phyloP scores from a whole-genome alignment of 2,888 invertebrate genomes.

The Thera obeliscata region DNA sequence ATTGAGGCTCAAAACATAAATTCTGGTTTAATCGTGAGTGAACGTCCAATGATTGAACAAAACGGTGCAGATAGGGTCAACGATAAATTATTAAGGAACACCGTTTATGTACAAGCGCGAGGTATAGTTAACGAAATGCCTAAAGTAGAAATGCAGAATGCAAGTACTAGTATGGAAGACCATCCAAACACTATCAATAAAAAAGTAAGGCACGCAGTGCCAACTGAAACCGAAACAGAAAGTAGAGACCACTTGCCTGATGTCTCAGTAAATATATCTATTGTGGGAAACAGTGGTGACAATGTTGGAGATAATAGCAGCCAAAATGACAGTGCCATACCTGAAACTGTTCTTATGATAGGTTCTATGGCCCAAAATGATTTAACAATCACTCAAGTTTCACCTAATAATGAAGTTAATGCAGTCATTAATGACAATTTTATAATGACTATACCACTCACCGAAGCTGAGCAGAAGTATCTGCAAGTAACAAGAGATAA shows the following conservation, averaged over 20 bases:
- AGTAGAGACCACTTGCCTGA: background rate
- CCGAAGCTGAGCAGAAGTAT: background rate
- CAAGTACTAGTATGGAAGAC: constrained; percentile 1
- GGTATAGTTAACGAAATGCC: constrained; percentile 52
- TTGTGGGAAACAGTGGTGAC: background rate
- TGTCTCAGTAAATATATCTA: background rate
- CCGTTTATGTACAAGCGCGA: constrained; percentile 74
- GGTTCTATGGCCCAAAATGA: background rate
- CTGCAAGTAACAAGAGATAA: background rate
- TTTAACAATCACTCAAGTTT: background rate
- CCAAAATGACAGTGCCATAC: background rate
- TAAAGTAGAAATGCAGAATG: constrained; percentile 41
- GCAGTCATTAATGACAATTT: background rate
- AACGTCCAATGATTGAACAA: background rate
- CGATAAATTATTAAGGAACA: constrained; percentile 72
- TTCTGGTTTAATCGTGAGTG: background rate
- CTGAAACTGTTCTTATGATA: background rate
- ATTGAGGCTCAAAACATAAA: background rate
- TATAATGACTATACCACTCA: background rate
- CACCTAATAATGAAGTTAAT: background rate
- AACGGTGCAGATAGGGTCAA: constrained; percentile 35
- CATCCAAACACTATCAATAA: background rate
- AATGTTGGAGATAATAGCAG: background rate
- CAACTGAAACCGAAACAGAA: background rate
- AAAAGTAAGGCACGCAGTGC: background rate